Base-by-base conservation (phyloP, 2,113 vertebrate genomes). In the Seriola rivoliana region DNA sequence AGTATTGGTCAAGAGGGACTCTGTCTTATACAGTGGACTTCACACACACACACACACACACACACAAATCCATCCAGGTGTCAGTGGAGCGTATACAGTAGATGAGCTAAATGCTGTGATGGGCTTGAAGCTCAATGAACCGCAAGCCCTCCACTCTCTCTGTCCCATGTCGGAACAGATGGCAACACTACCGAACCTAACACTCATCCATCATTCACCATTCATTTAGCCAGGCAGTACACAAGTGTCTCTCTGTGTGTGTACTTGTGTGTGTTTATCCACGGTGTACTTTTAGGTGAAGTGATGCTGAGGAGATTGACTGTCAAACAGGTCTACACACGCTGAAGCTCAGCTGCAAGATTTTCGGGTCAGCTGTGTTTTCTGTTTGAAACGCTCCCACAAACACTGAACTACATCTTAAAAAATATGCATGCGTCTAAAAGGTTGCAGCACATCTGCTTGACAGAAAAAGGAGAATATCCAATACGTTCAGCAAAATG, bases 141-240 rank as follows among this genome's bases (percentile, higher is more conserved):
- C 68, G 40, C 52, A 4, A 78, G 75, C 57, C 70, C 70, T 90
- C 71, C 68, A 42, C 65, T 87, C 82, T 86, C 40, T 80, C 73
- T 55, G 67, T 73, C 81, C 87, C 55, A 36, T 80, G 81, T 83
- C 32, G 64, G 78, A 92, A 42, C 92, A 92, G 87, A 91, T 90
- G 92, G 90, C 71, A 75, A 71, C 81, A 71, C 83, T 58, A 57
- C 71, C 71, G 21, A 67, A 74, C 52, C 62, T 58, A 52, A 58
- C 70, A 67, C 78, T 77, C 91, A 87, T 91, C 81, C 71, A 91
- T 91, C 91, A 89, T 80, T 84, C 82, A 77, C 75, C 70, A 48
- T 75, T 88, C 80, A 81, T 69, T 88, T 86, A 83, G 82, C 73
- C n/a, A 14, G 58, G 42, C 70, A 80, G 63, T 17, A 25, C 58